Evolutionary conservation across 2,888 invertebrate genomes (phyloP).

Genomic region (Cosmorhoe ocellata): DNA sequence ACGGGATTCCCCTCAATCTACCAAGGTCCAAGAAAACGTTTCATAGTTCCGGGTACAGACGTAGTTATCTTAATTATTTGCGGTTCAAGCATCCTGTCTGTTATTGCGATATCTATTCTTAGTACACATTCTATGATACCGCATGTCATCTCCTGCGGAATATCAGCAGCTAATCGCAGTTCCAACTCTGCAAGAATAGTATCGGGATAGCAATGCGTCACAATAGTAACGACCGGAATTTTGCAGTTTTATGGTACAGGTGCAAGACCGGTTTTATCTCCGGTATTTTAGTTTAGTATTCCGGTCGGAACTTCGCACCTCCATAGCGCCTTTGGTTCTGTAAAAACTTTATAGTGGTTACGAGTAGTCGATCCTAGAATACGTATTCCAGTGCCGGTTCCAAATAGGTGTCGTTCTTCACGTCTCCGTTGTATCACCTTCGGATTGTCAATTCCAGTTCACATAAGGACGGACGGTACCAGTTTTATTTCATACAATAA

Average conservation of each 20-base stretch:
- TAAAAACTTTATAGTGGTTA: not conserved
- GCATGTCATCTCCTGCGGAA: not conserved
- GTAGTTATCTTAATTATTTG: not conserved
- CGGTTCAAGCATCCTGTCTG: constrained; percentile 4
- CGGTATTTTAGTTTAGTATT: not conserved
- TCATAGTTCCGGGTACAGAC: not conserved
- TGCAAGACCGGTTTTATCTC: not conserved
- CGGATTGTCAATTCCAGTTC: constrained; percentile 16
- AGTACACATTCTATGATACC: not conserved
- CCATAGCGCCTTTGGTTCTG: not conserved
- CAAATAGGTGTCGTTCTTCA: constrained; percentile 13
- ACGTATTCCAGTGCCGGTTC: constrained; percentile 5
- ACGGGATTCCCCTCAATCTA: constrained; percentile 4
- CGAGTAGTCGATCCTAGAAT: not conserved
- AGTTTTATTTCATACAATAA: constrained; percentile 27
- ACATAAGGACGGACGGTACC: constrained; percentile 13
- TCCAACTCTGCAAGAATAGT: not conserved
- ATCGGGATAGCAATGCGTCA: too few relatives aligned
- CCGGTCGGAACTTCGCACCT: not conserved
- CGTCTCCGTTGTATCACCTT: constrained; percentile 14
- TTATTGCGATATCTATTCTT: not conserved
- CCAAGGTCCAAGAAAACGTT: not conserved
- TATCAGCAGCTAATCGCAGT: too few relatives aligned
- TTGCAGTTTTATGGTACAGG: not conserved
- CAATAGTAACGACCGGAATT: not conserved